Evolutionary conservation across 2,113 vertebrate genomes (phyloP), one percentile per base, ranked within the genome.

Genomic region (Lampris megalopsis): DNA sequence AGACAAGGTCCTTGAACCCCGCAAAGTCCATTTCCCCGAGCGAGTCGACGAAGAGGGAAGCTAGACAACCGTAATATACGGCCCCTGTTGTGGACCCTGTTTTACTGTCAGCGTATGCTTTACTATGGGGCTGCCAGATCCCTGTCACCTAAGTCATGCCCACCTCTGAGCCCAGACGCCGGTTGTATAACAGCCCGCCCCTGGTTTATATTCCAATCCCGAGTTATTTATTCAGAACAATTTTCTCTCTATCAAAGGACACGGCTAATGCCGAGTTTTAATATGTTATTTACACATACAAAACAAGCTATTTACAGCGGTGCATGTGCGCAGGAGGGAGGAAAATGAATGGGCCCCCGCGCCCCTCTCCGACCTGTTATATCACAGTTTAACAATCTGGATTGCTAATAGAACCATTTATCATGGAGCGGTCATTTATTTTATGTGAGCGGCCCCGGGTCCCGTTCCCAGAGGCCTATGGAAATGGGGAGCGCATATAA

Each of bases 341-440:
- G 94, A 94, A 94, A 95, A 97, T 95, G 94, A 96, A 97, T 96
- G 95, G 95, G 93, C 91, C 92, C 92, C 93, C 45, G 90, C 91
- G 91, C 92, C 93, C 89, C 93, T 93, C 93, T 94, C 94, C 94
- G 91, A 94, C 94, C 95, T 94, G 94, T 96, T 96, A 89, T 97
- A 97, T 98, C 96, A 92, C 94, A 95, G 89, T 96, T 96, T 97
- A 97, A 97, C 97, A 97, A 98, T 99, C 98, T 97, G 96, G 96
- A 95, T 95, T 94, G 95, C 96, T 99, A 98, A 99, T 99, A 98
- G 97, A 97, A 98, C 96, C 97, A 98, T 99, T 98, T 96, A 97
- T 99, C 97, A 99, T 77, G 60, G 91, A 81, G 88, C 85, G 88
- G 94, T 93, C 94, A 93, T 94, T 96, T 95, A 86, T 95, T 95